These are phyloP conservation scores for Tautogolabrus adspersus DNA, from an alignment of 2,113 vertebrate genomes.

Conservation along the genomic window DNA sequence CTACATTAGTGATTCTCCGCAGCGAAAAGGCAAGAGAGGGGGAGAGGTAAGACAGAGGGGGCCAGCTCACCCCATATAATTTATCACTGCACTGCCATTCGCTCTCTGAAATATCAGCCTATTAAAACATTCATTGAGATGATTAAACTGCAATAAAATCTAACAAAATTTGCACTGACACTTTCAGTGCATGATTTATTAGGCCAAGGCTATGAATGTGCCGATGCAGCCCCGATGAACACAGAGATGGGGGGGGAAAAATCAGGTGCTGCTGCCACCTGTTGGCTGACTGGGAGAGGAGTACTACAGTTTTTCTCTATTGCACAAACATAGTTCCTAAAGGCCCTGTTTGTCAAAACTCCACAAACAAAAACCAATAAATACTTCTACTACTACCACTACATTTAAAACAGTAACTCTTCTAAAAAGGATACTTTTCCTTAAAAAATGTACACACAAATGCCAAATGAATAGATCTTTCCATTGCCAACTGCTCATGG, in stretches of 20 bases:
- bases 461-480: too few relatives aligned
- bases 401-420: too few relatives aligned
- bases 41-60: constrained; percentile 20
- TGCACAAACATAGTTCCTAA: background rate
- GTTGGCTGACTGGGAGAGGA: constrained; percentile 50
- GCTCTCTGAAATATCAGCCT: constrained; percentile 79
- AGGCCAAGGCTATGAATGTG: constrained; percentile 31
- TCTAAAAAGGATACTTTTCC: too few relatives aligned
- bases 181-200: constrained; percentile 76
- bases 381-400: too few relatives aligned
- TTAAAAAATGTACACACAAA: too few relatives aligned
- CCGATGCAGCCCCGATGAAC: constrained; percentile 20
- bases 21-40: constrained; percentile 28
- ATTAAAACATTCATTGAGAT: constrained; percentile 82
- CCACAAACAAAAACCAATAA: too few relatives aligned
- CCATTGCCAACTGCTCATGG: too few relatives aligned
- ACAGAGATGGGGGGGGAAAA: background rate
- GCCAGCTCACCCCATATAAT: constrained; percentile 50
- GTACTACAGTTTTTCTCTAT: background rate
- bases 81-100: constrained; percentile 72
- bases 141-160: constrained; percentile 83
- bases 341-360: too few relatives aligned
- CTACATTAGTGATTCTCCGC: constrained; percentile 57
- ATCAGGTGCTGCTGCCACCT: constrained; percentile 74
- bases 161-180: constrained; percentile 76